Evolutionary conservation across 2,888 invertebrate species (phyloP).

Genomic region (Mesochorus sp.): DNA sequence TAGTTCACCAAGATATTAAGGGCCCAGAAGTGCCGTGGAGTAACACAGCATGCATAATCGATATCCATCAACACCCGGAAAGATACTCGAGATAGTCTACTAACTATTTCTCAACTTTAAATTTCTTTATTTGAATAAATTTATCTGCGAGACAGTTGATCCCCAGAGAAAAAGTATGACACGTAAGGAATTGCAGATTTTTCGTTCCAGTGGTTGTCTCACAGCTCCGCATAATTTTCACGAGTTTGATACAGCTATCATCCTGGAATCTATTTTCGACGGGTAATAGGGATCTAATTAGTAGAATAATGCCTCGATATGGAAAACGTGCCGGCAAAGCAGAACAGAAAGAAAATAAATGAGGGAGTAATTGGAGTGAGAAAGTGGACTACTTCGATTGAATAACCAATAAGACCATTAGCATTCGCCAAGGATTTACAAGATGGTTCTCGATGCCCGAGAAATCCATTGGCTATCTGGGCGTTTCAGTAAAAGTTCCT

Average conservation of each 20-base stretch:
- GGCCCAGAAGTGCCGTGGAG: background rate
- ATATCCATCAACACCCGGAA: slow-evolving; percentile 13
- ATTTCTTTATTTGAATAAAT: too few relatives aligned
- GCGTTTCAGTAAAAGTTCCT: slow-evolving; percentile 31
- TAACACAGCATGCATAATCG: background rate
- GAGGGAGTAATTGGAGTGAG: background rate
- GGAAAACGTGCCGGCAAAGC: background rate
- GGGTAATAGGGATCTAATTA: slow-evolving; percentile 32
- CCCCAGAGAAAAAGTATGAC: too few relatives aligned
- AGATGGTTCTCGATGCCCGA: slow-evolving; percentile 12
- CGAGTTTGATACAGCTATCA: background rate
- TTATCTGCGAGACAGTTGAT: too few relatives aligned
- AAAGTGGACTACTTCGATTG: slow-evolving; percentile 23
- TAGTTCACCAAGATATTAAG: background rate
- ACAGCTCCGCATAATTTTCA: slow-evolving; percentile 15
- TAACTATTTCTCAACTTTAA: too few relatives aligned
- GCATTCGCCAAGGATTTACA: slow-evolving; percentile 21
- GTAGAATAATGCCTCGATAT: background rate
- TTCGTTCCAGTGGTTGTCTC: too few relatives aligned
- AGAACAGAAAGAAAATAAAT: slow-evolving; percentile 13
- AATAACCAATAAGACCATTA: slow-evolving; percentile 48
- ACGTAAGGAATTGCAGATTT: too few relatives aligned
- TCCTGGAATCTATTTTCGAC: slow-evolving; percentile 24
- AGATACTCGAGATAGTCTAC: slow-evolving; percentile 4
- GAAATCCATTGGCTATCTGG: slow-evolving; percentile 24